Evolutionary conservation across 2,113 vertebrate genomes (phyloP).

Genomic region (Etheostoma cragini): DNA sequence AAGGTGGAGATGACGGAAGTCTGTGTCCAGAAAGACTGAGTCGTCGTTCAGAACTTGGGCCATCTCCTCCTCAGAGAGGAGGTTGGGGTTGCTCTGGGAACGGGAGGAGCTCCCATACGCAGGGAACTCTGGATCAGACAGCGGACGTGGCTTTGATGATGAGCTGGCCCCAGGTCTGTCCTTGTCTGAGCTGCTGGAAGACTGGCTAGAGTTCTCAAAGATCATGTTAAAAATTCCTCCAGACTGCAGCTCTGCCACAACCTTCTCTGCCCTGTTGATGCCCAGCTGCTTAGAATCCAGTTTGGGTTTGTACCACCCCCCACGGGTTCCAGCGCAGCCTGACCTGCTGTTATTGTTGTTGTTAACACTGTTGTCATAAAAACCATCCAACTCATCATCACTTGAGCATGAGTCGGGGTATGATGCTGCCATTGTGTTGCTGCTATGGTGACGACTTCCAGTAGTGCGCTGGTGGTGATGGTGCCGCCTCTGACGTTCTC

Average conservation of each 20-base stretch:
- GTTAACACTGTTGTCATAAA: slow-evolving; percentile 86
- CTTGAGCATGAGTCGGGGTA: slow-evolving; percentile 92
- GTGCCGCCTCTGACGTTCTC: slow-evolving; percentile 75
- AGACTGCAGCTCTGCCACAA: slow-evolving; percentile 96
- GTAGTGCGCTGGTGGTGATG: slow-evolving; percentile 67
- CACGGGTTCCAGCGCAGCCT: slow-evolving; percentile 59
- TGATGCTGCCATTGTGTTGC: slow-evolving; percentile 51
- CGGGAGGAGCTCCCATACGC: slow-evolving; percentile 72
- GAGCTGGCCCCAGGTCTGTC: slow-evolving; percentile 77
- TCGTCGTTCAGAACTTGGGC: slow-evolving; percentile 85
- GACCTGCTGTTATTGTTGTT: slow-evolving; percentile 75
- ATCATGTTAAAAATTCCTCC: slow-evolving; percentile 98
- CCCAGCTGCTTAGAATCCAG: slow-evolving; percentile 92
- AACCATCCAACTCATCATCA: slow-evolving; percentile 90
- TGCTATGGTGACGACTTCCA: slow-evolving; percentile 69
- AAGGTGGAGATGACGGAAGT: slow-evolving; percentile 73
- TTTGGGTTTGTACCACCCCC: slow-evolving; percentile 88
- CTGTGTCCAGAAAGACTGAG: slow-evolving; percentile 84
- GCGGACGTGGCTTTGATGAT: slow-evolving; percentile 81
- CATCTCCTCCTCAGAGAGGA: slow-evolving; percentile 89
- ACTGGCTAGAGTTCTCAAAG: slow-evolving; percentile 91
- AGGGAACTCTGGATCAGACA: slow-evolving; percentile 84
- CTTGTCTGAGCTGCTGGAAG: slow-evolving; percentile 84
- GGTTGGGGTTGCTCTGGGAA: slow-evolving; percentile 76
- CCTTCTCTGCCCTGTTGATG: slow-evolving; percentile 94